Conservation (phyloP, 2,797 vertebrate genomes). For the Synaphobranchus kaupii region DNA sequence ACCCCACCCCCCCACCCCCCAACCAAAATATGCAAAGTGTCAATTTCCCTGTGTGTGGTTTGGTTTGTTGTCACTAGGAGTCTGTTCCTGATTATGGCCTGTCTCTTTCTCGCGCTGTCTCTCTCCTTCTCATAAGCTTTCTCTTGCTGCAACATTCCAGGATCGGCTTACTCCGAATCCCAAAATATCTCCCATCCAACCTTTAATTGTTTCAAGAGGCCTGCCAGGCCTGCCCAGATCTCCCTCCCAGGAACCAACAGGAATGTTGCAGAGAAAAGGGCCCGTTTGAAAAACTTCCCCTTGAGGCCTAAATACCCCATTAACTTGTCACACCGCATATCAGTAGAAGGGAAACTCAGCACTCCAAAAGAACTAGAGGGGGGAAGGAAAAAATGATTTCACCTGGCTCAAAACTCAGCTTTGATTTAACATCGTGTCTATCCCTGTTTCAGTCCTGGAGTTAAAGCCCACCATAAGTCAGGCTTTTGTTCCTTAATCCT, state of each 20-base stretch:
- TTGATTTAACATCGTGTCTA: not conserved
- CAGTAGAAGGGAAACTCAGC: constrained; percentile 53
- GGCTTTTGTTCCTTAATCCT: not conserved
- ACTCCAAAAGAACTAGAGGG: constrained; percentile 44
- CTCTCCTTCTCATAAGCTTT: constrained; percentile 54
- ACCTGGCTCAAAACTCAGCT: constrained; percentile 9
- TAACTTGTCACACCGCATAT: constrained; percentile 69
- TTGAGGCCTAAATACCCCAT: constrained; percentile 61
- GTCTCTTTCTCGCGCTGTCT: not conserved
- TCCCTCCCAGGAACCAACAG: constrained; percentile 64
- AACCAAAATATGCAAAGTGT: constrained; percentile 66
- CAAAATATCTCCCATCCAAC: constrained; percentile 57
- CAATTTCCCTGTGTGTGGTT: constrained; percentile 66
- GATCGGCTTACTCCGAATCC: constrained; percentile 50
- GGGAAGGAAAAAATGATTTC: constrained; percentile 62
- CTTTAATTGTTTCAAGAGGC: constrained; percentile 65
- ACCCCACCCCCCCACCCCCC: constrained; percentile 33
- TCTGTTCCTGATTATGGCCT: constrained; percentile 68
- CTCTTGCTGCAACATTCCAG: constrained; percentile 57
- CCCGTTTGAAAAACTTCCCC: constrained; percentile 56
- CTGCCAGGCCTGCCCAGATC: constrained; percentile 44
- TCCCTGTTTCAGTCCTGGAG: not conserved
- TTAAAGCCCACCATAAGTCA: not conserved
- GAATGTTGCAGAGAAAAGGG: constrained; percentile 68
- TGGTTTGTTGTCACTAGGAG: constrained; percentile 65